phyloP scores from a whole-genome alignment of 2,797 vertebrate species.

The Champsocephalus gunnari region DNA sequence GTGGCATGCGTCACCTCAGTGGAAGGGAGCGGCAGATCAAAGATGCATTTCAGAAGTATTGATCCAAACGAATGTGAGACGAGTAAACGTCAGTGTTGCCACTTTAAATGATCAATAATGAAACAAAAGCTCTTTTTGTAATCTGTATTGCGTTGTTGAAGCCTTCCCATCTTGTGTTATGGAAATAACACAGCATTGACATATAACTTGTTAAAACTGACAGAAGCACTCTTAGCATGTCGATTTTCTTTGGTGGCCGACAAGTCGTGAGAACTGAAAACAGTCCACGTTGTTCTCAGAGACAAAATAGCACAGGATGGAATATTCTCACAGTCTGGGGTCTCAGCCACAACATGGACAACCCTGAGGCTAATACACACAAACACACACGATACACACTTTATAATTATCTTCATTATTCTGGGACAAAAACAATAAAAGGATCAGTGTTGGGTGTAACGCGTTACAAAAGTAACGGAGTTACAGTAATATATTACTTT shows the following conservation, averaged over 20 bases:
- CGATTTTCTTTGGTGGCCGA: background rate
- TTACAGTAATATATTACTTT: no score
- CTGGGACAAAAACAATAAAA: slow-evolving; percentile 9
- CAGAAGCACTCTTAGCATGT: background rate
- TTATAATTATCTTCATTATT: background rate
- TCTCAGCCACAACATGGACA: slow-evolving; percentile 40
- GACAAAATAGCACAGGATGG: slow-evolving; percentile 49
- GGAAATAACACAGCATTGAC: background rate
- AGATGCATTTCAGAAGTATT: slow-evolving; percentile 8
- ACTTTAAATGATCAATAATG: background rate
- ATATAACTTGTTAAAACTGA: background rate
- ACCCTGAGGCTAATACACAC: slow-evolving; percentile 41
- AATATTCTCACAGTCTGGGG: slow-evolving; percentile 49
- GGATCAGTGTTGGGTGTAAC: background rate
- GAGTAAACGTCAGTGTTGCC: background rate
- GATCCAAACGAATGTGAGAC: slow-evolving; percentile 17
- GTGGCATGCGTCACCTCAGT: slow-evolving; percentile 6
- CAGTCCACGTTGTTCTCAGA: slow-evolving; percentile 30
- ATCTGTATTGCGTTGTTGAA: background rate
- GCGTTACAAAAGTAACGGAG: no score
- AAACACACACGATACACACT: slow-evolving; percentile 15
- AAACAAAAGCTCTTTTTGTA: background rate
- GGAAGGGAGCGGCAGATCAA: background rate
- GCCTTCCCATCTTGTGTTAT: background rate
- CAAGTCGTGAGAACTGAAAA: slow-evolving; percentile 59